Evolutionary conservation across 2,797 vertebrate species (phyloP).

Genomic region (Myripristis murdjan): DNA sequence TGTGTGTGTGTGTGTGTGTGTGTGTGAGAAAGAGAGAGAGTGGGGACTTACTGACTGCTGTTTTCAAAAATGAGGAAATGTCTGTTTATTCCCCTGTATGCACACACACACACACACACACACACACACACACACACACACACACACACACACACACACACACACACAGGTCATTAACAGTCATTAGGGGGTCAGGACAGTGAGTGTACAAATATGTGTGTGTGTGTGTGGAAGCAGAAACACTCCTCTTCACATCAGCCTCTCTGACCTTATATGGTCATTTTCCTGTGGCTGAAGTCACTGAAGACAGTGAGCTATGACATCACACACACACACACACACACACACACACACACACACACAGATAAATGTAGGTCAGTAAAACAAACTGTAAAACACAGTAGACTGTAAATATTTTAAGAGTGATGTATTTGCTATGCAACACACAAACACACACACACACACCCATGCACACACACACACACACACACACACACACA

Average conservation of each 20-base stretch:
- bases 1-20: conserved; percentile 22
- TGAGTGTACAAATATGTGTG: too few relatives aligned
- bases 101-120: too few relatives aligned
- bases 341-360: conserved; percentile 21
- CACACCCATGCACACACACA: too few relatives aligned
- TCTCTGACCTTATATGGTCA: conserved; percentile 65
- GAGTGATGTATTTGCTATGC: conserved; percentile 64
- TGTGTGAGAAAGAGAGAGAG: conserved; percentile 8
- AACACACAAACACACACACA: too few relatives aligned
- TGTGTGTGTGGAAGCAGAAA: too few relatives aligned
- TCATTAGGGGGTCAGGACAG: too few relatives aligned
- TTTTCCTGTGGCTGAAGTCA: conserved; percentile 68
- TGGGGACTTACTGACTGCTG: conserved; percentile 59
- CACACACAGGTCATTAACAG: too few relatives aligned
- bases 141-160: too few relatives aligned
- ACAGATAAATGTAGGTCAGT: conserved; percentile 72
- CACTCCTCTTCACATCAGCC: too few relatives aligned
- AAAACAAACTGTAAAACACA: conserved; percentile 72
- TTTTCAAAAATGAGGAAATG: conserved; percentile 65
- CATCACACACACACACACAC: conserved; percentile 29
- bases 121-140: too few relatives aligned
- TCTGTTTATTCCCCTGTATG: conserved; percentile 49
- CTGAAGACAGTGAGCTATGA: conserved; percentile 49
- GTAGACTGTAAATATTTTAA: conserved; percentile 76
- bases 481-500: conserved; percentile 30